phyloP scores from a whole-genome alignment of 1,140 invertebrate genomes.

The Papilio polytes region DNA sequence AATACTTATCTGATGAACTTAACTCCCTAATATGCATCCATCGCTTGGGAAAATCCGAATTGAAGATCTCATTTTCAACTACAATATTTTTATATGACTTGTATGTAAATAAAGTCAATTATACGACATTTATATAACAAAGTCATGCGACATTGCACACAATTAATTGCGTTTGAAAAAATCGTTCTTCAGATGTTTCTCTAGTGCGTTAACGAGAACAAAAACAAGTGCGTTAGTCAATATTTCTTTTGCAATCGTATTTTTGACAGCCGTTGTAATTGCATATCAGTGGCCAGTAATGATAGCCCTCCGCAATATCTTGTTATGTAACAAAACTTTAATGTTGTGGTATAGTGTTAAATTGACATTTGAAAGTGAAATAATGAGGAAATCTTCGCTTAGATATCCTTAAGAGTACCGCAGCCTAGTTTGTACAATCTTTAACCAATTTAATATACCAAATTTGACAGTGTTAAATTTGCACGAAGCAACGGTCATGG shows the following conservation, averaged over 20 bases:
- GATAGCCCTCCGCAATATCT: conserved; percentile 1
- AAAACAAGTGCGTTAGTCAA: conserved; percentile 22
- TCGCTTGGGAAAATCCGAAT: no score
- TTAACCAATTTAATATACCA: neutral
- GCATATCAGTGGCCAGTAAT: conserved; percentile 19
- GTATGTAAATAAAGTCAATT: neutral
- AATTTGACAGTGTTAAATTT: no score
- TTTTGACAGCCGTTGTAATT: conserved; percentile 20
- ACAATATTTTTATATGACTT: neutral
- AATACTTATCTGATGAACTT: no score
- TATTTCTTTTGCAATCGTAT: conserved; percentile 26
- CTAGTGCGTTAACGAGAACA: conserved; percentile 5
- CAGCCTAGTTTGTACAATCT: neutral
- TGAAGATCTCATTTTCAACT: neutral
- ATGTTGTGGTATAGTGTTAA: conserved; percentile 21
- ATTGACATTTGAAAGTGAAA: conserved; percentile 24
- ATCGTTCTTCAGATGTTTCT: neutral
- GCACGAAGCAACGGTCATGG: no score
- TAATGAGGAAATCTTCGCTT: neutral
- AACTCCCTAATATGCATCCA: no score
- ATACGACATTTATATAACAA: neutral
- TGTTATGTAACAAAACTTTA: neutral
- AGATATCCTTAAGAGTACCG: neutral
- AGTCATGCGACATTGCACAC: neutral
- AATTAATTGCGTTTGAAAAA: neutral